phyloP scores from a whole-genome alignment of 1,140 invertebrate species.

The Callitettix versicolor region DNA sequence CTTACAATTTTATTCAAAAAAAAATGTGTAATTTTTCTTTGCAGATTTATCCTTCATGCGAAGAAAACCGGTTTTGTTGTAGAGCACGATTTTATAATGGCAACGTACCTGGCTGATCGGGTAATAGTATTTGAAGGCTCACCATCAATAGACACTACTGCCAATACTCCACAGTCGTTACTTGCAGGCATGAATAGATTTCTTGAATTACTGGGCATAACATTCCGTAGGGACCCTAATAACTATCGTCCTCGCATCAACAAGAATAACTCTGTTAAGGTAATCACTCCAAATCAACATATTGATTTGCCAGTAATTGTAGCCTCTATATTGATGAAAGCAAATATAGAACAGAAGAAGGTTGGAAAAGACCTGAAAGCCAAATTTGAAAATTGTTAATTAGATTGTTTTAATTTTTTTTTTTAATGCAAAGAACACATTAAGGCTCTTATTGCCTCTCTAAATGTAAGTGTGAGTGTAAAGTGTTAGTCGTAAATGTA shows the following conservation, averaged over 20 bases:
- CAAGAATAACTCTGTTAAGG: conserved; percentile 92
- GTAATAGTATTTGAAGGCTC: conserved; percentile 97
- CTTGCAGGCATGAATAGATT: conserved; percentile 98
- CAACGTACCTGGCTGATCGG: conserved; percentile 95
- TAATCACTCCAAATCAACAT: conserved; percentile 29
- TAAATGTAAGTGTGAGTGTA: too few species aligned
- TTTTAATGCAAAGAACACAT: too few species aligned
- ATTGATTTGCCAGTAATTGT: too few species aligned
- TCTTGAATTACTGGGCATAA: conserved; percentile 92
- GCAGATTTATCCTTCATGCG: conserved; percentile 94
- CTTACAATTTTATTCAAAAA: too few species aligned
- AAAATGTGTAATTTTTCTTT: too few species aligned
- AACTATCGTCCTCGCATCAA: conserved; percentile 98
- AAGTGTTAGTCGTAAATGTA: too few species aligned
- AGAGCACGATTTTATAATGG: conserved; percentile 99
- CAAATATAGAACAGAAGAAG: too few species aligned
- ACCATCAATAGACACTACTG: conserved; percentile 79
- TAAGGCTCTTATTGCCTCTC: too few species aligned
- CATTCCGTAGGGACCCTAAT: conserved; percentile 96
- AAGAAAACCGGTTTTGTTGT: conserved; percentile 99
- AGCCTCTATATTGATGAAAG: neutral
- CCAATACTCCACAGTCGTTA: conserved; percentile 86
- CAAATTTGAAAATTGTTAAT: neutral
- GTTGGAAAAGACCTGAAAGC: too few species aligned
- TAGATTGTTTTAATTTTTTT: neutral